Percentiles rank a stretch among this genome's conserved stretches.
Evolutionary conservation across 1,140 invertebrate species (phyloP).

Genomic region (Leguminivora glycinivorella): DNA sequence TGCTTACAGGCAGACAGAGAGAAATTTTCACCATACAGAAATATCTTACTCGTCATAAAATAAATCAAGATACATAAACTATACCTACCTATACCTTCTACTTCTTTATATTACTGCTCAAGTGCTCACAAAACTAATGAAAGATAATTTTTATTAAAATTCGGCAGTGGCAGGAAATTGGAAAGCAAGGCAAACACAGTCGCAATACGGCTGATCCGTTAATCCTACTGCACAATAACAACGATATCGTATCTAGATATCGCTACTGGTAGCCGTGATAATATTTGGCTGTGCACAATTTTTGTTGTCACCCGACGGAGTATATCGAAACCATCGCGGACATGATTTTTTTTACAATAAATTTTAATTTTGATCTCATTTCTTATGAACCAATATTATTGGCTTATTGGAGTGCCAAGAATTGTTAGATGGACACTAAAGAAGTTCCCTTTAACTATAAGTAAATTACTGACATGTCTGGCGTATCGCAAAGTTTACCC

Average conservation of each 20-base stretch:
- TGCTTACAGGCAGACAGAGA: too few relatives aligned
- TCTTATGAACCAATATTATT: too few relatives aligned
- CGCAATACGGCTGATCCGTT: constrained; percentile 29
- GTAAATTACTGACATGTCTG: too few relatives aligned
- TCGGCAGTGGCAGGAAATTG: constrained; percentile 22
- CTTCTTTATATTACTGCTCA: neutral
- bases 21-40: too few relatives aligned
- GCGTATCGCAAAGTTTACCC: too few relatives aligned
- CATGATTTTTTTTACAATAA: too few relatives aligned
- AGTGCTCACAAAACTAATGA: neutral
- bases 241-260: constrained; percentile 7
- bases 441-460: too few relatives aligned
- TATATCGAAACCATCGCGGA: too few relatives aligned
- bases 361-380: too few relatives aligned
- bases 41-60: neutral
- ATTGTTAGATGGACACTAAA: too few relatives aligned
- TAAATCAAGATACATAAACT: neutral
- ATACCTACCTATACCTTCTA: neutral
- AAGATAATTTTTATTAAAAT: constrained; percentile 36
- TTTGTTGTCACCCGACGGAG: neutral
- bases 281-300: neutral
- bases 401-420: too few relatives aligned
- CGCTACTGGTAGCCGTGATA: constrained; percentile 3
- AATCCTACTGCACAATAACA: constrained; percentile 28
- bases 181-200: constrained; percentile 31